phyloP scores from a whole-genome alignment of 1,140 invertebrate species.

The Polypedilum vanderplanki region DNA sequence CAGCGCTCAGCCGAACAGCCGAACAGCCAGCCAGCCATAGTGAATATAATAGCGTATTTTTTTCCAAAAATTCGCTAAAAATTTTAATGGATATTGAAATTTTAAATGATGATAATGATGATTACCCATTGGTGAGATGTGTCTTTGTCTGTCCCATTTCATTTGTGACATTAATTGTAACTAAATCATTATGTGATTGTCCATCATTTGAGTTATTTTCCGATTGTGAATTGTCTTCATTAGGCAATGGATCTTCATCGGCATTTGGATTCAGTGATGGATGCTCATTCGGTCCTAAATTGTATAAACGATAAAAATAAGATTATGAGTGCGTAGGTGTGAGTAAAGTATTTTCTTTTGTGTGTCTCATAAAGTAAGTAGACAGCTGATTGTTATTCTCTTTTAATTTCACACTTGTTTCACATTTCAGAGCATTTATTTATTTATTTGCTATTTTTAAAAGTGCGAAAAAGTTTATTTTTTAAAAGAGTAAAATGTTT shows the following conservation, averaged over 20 bases:
- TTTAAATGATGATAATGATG: background rate
- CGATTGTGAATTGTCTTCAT: constrained; percentile 33
- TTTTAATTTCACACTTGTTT: too few species aligned
- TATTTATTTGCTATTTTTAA: too few species aligned
- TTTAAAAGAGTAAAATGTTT: too few species aligned
- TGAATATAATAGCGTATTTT: too few species aligned
- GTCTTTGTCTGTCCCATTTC: constrained; percentile 38
- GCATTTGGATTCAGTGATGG: background rate
- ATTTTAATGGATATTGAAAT: background rate
- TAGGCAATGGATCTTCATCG: constrained; percentile 38
- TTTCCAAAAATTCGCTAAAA: too few species aligned
- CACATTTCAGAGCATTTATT: too few species aligned
- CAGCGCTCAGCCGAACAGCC: too few species aligned
- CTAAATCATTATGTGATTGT: constrained; percentile 32
- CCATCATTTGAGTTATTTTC: constrained; percentile 34
- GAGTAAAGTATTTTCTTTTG: too few species aligned
- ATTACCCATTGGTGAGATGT: constrained; percentile 4
- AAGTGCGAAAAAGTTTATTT: too few species aligned
- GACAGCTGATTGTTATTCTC: too few species aligned
- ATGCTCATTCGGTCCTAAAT: background rate
- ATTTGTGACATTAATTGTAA: constrained; percentile 43
- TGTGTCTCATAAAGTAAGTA: too few species aligned
- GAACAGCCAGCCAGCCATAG: too few species aligned
- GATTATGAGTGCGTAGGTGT: background rate
- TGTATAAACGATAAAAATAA: background rate